These are phyloP conservation scores for Chamaea fasciata DNA, from an alignment of 2,113 vertebrate species.

Conservation along the genomic window DNA sequence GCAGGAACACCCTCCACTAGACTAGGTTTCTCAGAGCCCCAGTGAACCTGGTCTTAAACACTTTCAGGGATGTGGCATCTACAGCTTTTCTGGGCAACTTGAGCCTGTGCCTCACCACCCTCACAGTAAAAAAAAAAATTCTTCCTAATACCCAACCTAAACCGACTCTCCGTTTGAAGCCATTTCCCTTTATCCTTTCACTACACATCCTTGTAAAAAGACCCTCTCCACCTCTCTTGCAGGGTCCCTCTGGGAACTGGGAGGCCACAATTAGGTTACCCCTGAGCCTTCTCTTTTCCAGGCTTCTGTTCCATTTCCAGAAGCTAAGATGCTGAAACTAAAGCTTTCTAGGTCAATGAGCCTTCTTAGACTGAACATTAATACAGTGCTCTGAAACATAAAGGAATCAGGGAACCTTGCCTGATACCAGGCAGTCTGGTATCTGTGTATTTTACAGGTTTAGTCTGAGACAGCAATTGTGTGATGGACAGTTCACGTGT, in stretches of 20 bases:
- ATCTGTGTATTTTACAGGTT: background rate
- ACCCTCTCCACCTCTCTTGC: background rate
- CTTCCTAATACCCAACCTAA: background rate
- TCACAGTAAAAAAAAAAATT: background rate
- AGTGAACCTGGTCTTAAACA: background rate
- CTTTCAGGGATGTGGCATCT: background rate
- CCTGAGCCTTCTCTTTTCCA: background rate
- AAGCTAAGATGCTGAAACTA: background rate
- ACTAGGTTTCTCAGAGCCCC: background rate
- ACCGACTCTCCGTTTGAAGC: background rate
- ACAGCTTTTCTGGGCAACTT: background rate
- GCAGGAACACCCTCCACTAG: background rate
- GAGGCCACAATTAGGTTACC: background rate
- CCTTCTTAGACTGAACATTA: background rate
- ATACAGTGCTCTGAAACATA: background rate
- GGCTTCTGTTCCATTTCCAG: background rate
- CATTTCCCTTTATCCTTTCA: background rate
- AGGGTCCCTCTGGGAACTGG: background rate
- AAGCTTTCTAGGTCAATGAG: background rate
- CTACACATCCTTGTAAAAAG: background rate
- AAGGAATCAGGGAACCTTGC: background rate
- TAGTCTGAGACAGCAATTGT: background rate
- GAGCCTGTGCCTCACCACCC: background rate
- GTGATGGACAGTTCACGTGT: rapidly evolving
- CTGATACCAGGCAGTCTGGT: background rate